Percentiles rank a stretch among this genome's conserved stretches.
Conservation (phyloP, 2,113 vertebrate species). For the Hirundichthys speculiger region DNA sequence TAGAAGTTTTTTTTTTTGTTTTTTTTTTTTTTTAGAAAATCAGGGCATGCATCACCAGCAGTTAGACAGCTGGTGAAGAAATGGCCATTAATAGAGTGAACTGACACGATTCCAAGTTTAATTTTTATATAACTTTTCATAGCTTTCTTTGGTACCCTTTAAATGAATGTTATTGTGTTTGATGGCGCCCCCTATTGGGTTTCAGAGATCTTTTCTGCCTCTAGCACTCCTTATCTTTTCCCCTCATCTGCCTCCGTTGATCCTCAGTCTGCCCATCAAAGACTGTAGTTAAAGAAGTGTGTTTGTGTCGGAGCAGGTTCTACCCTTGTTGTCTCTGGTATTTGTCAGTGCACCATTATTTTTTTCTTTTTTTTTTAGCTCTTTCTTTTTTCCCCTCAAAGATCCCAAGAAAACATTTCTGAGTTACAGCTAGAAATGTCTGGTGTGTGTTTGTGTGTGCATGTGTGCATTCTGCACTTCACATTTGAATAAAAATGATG, state of each 20-base stretch:
- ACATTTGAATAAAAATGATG: constrained; percentile 14
- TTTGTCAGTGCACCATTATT: neutral
- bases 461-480: no score
- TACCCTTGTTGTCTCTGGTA: neutral
- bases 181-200: constrained; percentile 9
- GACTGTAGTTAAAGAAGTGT: constrained; percentile 10
- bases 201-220: neutral
- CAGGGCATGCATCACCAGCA: no score
- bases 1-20: no score
- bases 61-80: no score
- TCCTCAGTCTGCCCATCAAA: no score
- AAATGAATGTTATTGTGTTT: neutral
- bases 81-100: no score
- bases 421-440: constrained; percentile 6
- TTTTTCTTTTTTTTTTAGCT: constrained; percentile 17
- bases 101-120: no score
- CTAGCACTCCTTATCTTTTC: no score
- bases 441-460: no score
- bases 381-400: neutral
- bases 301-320: constrained; percentile 12
- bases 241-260: no score
- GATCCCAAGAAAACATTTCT: constrained; percentile 3
- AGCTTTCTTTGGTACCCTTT: neutral
- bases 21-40: no score
- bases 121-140: no score